Evolutionary conservation across 2,888 invertebrate species (phyloP).

Genomic region (Heliconius ismenius): DNA sequence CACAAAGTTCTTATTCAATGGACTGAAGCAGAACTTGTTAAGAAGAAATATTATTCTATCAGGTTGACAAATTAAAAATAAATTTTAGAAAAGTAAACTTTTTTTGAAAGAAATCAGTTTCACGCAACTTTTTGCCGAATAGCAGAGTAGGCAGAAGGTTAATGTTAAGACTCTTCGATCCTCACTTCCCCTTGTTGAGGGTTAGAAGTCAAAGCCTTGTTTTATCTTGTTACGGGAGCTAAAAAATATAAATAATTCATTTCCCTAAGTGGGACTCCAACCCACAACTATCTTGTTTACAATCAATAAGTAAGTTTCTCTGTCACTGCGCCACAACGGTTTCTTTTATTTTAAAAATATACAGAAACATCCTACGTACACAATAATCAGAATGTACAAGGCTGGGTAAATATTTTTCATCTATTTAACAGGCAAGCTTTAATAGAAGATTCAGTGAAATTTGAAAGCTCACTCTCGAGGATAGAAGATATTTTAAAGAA

Average conservation of each 20-base stretch:
- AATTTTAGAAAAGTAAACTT: background rate
- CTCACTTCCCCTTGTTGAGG: too few relatives aligned
- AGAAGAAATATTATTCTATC: conserved; percentile 88
- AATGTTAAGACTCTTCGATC: background rate
- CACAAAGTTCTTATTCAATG: conserved; percentile 91
- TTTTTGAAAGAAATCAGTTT: too few relatives aligned
- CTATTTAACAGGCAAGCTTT: conserved; percentile 78
- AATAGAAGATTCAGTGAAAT: conserved; percentile 86
- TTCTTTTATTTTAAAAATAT: background rate
- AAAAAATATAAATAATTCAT: too few relatives aligned
- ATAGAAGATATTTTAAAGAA: conserved; percentile 85
- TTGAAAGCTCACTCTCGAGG: conserved; percentile 86
- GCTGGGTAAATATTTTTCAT: background rate
- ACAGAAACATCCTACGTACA: background rate
- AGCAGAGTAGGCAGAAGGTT: background rate
- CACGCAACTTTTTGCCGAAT: background rate
- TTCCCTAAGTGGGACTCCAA: too few relatives aligned
- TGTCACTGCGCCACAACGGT: too few relatives aligned
- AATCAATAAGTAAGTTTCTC: too few relatives aligned
- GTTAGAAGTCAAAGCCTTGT: background rate
- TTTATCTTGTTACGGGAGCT: too few relatives aligned
- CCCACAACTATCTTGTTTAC: too few relatives aligned
- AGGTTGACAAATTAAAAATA: conserved; percentile 60
- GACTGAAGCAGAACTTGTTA: conserved; percentile 90
- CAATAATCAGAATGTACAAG: too few relatives aligned